These are phyloP conservation scores for Umimayanthus chanpuru DNA, from an alignment of 92 coral and sea anemone genomes.

Conservation along the genomic window DNA sequence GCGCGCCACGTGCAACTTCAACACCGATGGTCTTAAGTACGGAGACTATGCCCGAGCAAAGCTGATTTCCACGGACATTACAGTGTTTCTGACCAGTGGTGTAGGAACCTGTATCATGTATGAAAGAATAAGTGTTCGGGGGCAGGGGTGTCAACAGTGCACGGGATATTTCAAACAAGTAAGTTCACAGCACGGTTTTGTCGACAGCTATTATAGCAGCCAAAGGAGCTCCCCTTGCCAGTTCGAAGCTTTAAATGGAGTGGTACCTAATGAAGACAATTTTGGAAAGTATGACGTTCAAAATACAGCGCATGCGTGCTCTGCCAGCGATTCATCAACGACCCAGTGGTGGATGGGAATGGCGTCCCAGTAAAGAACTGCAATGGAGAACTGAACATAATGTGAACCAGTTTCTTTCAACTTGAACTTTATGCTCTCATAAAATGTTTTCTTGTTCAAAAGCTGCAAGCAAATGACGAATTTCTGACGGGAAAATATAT, in stretches of 20 bases:
- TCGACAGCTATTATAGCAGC: background rate
- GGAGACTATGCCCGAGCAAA: slow-evolving; percentile 1
- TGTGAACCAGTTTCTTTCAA: too few relatives aligned
- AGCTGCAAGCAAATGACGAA: too few relatives aligned
- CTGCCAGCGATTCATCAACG: background rate
- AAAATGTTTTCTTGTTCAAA: too few relatives aligned
- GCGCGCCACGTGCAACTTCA: slow-evolving; percentile 26
- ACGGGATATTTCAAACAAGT: background rate
- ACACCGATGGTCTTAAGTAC: slow-evolving; percentile 1
- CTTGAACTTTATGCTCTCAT: too few relatives aligned
- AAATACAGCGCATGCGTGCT: slow-evolving; percentile 23
- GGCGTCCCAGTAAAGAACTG: background rate
- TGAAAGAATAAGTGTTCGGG: background rate
- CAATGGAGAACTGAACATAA: too few relatives aligned
- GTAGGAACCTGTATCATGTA: background rate
- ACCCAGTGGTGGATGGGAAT: slow-evolving; percentile 28
- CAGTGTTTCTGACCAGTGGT: too few relatives aligned
- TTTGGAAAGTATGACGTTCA: background rate
- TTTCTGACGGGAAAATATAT: too few relatives aligned
- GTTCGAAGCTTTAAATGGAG: background rate
- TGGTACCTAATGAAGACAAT: background rate
- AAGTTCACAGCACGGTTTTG: background rate
- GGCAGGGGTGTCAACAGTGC: background rate
- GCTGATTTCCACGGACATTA: background rate
- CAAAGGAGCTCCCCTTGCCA: background rate